Base-by-base conservation (phyloP, 2,888 invertebrate species). In the Notodonta ziczac region DNA sequence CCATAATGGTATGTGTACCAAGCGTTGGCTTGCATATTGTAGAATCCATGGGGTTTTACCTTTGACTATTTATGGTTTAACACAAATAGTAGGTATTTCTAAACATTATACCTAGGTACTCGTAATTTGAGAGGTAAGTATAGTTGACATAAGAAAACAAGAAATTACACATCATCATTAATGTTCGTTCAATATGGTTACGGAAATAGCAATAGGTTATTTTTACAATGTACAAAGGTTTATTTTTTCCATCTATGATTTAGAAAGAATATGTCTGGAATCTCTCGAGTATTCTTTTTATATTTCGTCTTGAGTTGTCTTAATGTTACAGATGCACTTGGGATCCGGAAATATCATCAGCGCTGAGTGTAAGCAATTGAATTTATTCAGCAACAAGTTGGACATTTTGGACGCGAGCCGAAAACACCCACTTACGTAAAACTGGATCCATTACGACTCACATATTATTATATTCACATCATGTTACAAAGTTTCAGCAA, bases 371-470 rank as follows among this genome's bases (percentile, higher is more conserved):
- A 53, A 24, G 32, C 16, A 58, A 60, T 61, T 58, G 9, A 63
- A 61, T 63, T 63, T 66, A 61, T 62, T 57, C 59, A 24, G 44
- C 58, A 66, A 66, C 58, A 65, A 65, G 63, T 62, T 35, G 39
- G 63, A 57, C 50, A 50, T 68, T 63, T 73, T 72, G 70, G 72
- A 72, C 60, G 57, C 50, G 57, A 63, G 73, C 73, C 73, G 70
- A 73, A 70, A 70, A 67, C 44, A 61, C 56, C 60, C 63, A 73
- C 64, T 67, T 68, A 56, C 52, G 63, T 57, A 39, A 56, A 66
- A 65, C 53, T 67, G 68, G 59, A 61, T 63, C 52, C 59, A 64
- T 67, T 60, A 44, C 59, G 57, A 66, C 32, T n/a, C 3, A 44
- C 56, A 62, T 56, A 65, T 54, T 56, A 65, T 54, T 42, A 35